Evolutionary conservation across 2,888 invertebrate genomes (phyloP).

Genomic region (Therioaphis trifolii): DNA sequence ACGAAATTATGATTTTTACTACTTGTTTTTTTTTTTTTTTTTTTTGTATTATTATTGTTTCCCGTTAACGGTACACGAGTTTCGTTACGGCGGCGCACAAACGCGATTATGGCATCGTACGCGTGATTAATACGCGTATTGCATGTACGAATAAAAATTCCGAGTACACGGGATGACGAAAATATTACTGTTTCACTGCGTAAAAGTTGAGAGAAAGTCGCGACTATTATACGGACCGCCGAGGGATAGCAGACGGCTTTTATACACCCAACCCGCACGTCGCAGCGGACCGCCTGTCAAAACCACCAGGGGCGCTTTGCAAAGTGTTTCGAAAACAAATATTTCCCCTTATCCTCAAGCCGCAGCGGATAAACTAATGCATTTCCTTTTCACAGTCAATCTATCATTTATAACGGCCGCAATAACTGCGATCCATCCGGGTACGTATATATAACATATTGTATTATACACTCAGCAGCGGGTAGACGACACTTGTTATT

Average conservation of each 20-base stretch:
- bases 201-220: slow-evolving; percentile 23
- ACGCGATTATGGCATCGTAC: background rate
- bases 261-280: slow-evolving; percentile 10
- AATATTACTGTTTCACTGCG: background rate
- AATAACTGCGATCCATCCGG: no score
- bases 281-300: background rate
- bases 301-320: slow-evolving; percentile 47
- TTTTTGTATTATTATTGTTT: no score
- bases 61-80: background rate
- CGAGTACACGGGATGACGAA: background rate
- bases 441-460: no score
- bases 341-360: background rate
- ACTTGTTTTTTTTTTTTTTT: background rate
- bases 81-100: background rate
- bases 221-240: slow-evolving; percentile 11
- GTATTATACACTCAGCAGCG: no score
- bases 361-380: background rate
- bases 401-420: no score
- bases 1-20: no score
- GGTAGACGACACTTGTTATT: no score
- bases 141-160: background rate
- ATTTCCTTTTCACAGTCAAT: slow-evolving; percentile 38
- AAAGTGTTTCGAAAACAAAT: slow-evolving; percentile 29
- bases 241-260: background rate
- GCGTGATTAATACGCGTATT: background rate